Evolutionary conservation across 37 sponge, comb jelly and placozoan genomes (phyloP), one percentile per base, ranked within the genome.

Genomic region (Lycopodina hypogea): DNA sequence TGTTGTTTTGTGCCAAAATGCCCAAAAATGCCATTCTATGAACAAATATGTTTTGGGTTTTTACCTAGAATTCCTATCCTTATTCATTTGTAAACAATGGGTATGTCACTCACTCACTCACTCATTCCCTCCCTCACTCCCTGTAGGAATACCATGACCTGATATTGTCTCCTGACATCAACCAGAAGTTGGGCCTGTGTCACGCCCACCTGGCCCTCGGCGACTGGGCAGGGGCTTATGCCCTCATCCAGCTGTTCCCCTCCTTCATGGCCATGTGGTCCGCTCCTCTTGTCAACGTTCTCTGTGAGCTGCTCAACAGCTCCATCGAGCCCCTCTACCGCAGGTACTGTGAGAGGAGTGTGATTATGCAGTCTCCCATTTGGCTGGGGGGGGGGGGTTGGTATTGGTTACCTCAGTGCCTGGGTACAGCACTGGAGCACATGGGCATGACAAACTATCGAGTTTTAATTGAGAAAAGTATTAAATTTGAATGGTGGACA

Each of bases 131-230:
- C n/a, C 9, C 8, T 9, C 48, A 9, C 48, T 45, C 48, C 48
- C 9, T 76, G 14, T 76, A 80, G 81, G 72, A 71, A 1, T 22
- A 53, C 11, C 42, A 56, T 2, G 61, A 30, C 24, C 50, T 15
- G 3, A 45, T 81, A 2, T 73, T 87, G 15, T 77, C 76, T 0
- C 38, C 61, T 9, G 82, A 70, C 1, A 3, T 62, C 26, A 96
- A 96, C 84, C 97, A 96, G 92, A 94, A 94, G 81, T 64, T 96
- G 6, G 90, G 94, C 0, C 38, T 96, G 37, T 84, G 85, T 30
- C 79, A 86, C n/a, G 91, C 97, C 18, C 72, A 87, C 45, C 56
- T 96, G 0, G 48, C 65, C 28, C 52, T 80, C 19, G 91, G 94
- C 0, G 82, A 88, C 71, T 96, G 97, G 97, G 26, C 50, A 4